Base-by-base conservation (phyloP, 2,797 vertebrate species). In the Melanotaenia boesemani region DNA sequence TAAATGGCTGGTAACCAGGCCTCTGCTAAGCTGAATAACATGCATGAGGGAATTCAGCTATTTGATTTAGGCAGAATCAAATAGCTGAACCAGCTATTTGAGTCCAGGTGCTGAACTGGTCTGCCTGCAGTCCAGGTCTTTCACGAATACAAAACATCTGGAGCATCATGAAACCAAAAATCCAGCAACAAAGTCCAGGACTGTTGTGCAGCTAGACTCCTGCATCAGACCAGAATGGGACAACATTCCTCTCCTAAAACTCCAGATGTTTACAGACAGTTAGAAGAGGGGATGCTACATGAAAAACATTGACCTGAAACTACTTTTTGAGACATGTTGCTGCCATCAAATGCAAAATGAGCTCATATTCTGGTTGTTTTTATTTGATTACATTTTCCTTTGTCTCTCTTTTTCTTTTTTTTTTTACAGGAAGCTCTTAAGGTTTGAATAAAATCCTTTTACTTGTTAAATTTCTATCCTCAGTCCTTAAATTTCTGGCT, bases 361-460 rank as follows among this genome's bases (percentile, higher is more conserved):
- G 12, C 52, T 55, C 2, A 11, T 26, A 28, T 22, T 52, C 26
- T 55, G 22, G 8, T 13, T 26, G 4, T 26, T 55, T 58, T 58
- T 0, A 44, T 30, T 68, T 57, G 10, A 67, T 12, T 57, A 46
- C 58, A 58, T 58, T 64, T 66, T 16, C 12, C 20, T 67, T 50
- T 67, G 2, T 70, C 20, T 18, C 34, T 10, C 20, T 67, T 50
- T 67, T 2, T 70, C 20, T 18, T 34, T 10, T 93, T 85, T 87
- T 79, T 94, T 93, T 92, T 88, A 94, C 96, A 99, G 98, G 97
- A 98, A 93, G 95, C 96, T 74, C 95, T 98, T 76, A 98, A 98
- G 98, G 98, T 99, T 98, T 97, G 97, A 91, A 95, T 81, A 34
- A 52, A 92, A 82, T 86, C 64, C 16, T 73, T 39, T 88, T 79